A percentile compares a stretch with the other conserved stretches of the same genome.
These are phyloP conservation scores for Chironomus tepperi DNA, from an alignment of 1,140 invertebrate species.

Conservation along the genomic window DNA sequence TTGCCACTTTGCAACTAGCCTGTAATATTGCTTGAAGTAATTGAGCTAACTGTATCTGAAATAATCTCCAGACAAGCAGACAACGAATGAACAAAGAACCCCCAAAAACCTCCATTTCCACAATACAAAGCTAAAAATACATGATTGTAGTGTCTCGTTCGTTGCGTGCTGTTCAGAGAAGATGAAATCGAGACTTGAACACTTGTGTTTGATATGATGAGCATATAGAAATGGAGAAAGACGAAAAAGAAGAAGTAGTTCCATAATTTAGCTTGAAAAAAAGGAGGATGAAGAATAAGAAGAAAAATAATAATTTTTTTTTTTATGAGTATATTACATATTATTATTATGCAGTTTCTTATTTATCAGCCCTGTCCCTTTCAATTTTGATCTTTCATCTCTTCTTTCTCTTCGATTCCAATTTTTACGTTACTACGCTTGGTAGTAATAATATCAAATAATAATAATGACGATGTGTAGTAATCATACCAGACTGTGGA, in stretches of 20 bases:
- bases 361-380: not conserved
- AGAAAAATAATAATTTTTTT: too few species aligned
- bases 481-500: too few species aligned
- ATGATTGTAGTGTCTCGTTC: not conserved
- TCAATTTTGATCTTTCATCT: not conserved
- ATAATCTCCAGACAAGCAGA: too few species aligned
- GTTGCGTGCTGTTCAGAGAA: not conserved
- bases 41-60: too few species aligned
- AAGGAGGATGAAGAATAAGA: not conserved
- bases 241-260: not conserved
- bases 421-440: not conserved
- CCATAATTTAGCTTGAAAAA: not conserved
- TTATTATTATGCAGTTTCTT: conserved; percentile 20
- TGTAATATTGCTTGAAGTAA: too few species aligned
- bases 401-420: not conserved
- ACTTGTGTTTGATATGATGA: not conserved
- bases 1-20: too few species aligned
- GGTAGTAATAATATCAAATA: not conserved
- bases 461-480: not conserved
- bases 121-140: not conserved
- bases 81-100: too few species aligned
- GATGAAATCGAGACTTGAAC: conserved; percentile 22
- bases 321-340: conserved; percentile 19
- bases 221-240: not conserved
- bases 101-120: too few species aligned